Base-by-base conservation (phyloP, 2,113 vertebrate species). In the Catharus minimus region DNA sequence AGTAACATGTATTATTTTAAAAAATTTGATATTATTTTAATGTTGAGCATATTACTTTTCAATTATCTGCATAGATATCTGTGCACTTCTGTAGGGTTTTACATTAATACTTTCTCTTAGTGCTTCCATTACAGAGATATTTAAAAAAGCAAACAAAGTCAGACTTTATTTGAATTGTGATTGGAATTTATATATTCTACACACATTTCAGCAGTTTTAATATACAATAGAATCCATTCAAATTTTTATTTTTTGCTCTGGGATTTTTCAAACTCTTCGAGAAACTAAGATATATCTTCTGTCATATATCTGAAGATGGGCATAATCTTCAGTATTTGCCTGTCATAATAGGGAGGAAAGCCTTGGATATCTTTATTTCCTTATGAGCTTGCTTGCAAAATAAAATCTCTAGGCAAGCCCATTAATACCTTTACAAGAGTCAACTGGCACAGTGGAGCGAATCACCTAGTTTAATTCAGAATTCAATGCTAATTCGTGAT, bases 401-500 rank as follows among this genome's bases (percentile, higher is more conserved):
- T 49, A 67, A 85, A 12, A 88, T 49, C 15, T 5, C 9, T 64
- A 52, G 30, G 39, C 28, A 89, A 92, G 15, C 10, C n/a, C 28
- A 46, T 81, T 27, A 65, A 44, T 52, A 86, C 18, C 30, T 66
- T 58, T 39, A 32, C 15, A 41, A 57, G 79, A 55, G 27, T 55
- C 62, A 53, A 58, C 38, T 52, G 77, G 22, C 23, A 71, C 19
- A 75, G 49, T 47, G 23, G 26, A 84, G 52, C 9, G 77, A 88
- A 82, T 64, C 7, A 64, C 32, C 38, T 80, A 28, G 52, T 85
- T 92, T 65, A 85, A 83, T 95, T 81, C 71, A 74, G 60, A 94
- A 61, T 49, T 23, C 23, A 94, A 6, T 28, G 50, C 8, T 81
- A 88, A 87, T 80, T 91, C 39, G 78, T 15, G 55, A 80, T 73